Conservation (phyloP, 1,140 invertebrate genomes). For the Saccostrea glomerata region DNA sequence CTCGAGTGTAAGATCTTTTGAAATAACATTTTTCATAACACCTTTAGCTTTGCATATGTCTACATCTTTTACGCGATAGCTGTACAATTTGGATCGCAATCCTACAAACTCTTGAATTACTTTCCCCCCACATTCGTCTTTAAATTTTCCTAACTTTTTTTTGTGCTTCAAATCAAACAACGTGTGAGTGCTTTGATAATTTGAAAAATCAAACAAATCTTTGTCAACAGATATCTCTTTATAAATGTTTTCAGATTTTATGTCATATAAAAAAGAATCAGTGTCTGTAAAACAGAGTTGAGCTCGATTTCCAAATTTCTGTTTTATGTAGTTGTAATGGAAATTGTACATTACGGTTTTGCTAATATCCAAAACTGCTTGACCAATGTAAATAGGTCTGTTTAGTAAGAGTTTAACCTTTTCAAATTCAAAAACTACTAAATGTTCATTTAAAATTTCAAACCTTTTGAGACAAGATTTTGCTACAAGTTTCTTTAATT, state of each 20-base stretch:
- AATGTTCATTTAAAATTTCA: slow-evolving; percentile 8
- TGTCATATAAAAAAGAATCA: slow-evolving; percentile 39
- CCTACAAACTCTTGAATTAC: slow-evolving; percentile 50
- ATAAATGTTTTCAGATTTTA: slow-evolving; percentile 51
- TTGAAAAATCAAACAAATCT: slow-evolving; percentile 58
- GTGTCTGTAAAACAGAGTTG: slow-evolving; percentile 71
- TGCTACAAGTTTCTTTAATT: slow-evolving; percentile 53
- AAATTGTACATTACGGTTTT: slow-evolving; percentile 72
- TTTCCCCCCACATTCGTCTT: slow-evolving; percentile 49
- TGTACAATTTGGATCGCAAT: slow-evolving; percentile 63
- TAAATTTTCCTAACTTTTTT: slow-evolving; percentile 53
- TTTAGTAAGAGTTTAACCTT: slow-evolving; percentile 62
- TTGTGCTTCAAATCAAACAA: slow-evolving; percentile 37
- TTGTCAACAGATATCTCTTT: slow-evolving; percentile 40
- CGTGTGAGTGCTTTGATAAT: slow-evolving; percentile 42
- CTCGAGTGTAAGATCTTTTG: slow-evolving; percentile 17
- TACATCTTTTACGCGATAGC: not conserved
- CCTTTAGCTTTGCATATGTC: slow-evolving; percentile 5
- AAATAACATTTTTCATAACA: slow-evolving; percentile 23
- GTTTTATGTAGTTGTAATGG: slow-evolving; percentile 68
- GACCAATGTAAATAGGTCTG: slow-evolving; percentile 66
- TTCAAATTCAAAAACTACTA: slow-evolving; percentile 60
- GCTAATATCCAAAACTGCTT: slow-evolving; percentile 61
- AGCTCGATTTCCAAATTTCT: slow-evolving; percentile 67
- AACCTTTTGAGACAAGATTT: slow-evolving; percentile 7